Conservation (phyloP, 30 jellyfish, hydroid and myxozoan genomes). For the Rhopilema esculentum region DNA sequence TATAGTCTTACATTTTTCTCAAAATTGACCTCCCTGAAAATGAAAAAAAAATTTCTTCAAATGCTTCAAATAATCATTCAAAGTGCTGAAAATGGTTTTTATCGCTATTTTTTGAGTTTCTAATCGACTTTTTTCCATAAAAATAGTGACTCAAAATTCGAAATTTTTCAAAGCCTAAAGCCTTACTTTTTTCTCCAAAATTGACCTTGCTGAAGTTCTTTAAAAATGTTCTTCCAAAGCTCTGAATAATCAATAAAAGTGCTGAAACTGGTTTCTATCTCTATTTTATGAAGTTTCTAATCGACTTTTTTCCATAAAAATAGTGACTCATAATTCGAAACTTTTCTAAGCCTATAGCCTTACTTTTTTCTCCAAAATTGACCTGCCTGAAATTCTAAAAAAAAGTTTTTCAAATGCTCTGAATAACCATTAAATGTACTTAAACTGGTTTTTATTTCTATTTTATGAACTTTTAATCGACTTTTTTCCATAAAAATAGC, state of each 20-base stretch:
- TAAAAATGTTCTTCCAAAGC: too few species aligned
- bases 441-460: too few species aligned
- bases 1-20: not conserved
- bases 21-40: too few species aligned
- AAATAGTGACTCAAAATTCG: too few species aligned
- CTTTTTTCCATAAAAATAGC: not conserved
- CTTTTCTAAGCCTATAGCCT: not conserved
- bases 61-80: not conserved
- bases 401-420: not conserved
- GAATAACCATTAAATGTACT: too few species aligned
- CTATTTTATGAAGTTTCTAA: too few species aligned
- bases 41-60: too few species aligned
- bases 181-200: not conserved
- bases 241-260: too few species aligned
- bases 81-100: not conserved
- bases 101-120: not conserved
- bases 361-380: not conserved
- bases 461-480: not conserved
- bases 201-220: too few species aligned
- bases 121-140: not conserved
- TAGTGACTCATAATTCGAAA: too few species aligned
- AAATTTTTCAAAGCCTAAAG: not conserved
- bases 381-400: not conserved
- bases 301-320: not conserved
- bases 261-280: too few species aligned